Percentiles rank a stretch among this genome's conserved stretches.
These are phyloP conservation scores for Liopterus haemorrhoidalis DNA, from an alignment of 2,888 invertebrate genomes.

Conservation along the genomic window DNA sequence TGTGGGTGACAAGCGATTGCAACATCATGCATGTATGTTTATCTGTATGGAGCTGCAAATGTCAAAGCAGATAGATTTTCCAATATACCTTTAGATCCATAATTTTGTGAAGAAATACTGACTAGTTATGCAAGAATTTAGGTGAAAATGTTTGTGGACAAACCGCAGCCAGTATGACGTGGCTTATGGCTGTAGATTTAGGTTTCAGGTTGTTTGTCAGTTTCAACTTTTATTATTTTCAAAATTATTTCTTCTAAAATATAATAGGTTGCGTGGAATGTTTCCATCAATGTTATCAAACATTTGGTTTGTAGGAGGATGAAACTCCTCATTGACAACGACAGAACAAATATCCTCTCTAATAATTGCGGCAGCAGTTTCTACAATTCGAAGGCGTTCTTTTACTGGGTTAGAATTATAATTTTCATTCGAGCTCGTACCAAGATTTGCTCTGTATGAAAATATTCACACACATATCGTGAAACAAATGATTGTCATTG, in stretches of 20 bases:
- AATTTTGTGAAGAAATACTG: slow-evolving; percentile 31
- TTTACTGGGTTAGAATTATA: slow-evolving; percentile 6
- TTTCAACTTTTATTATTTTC: too few relatives aligned
- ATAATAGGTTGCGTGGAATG: too few relatives aligned
- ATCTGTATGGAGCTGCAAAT: slow-evolving; percentile 32
- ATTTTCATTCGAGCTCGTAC: slow-evolving; percentile 14
- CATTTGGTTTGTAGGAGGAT: slow-evolving; percentile 32
- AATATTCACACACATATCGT: slow-evolving; percentile 18
- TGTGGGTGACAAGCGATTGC: slow-evolving; percentile 31
- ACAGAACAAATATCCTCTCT: slow-evolving; percentile 24
- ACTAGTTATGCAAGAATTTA: slow-evolving; percentile 43
- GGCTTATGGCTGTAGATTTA: too few relatives aligned
- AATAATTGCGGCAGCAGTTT: slow-evolving; percentile 24
- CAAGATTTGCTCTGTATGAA: slow-evolving; percentile 15
- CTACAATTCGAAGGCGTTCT: slow-evolving; percentile 12
- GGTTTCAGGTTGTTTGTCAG: too few relatives aligned
- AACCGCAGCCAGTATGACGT: too few relatives aligned
- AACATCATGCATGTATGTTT: slow-evolving; percentile 32
- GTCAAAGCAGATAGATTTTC: slow-evolving; percentile 30
- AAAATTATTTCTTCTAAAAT: too few relatives aligned
- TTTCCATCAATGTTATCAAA: slow-evolving; percentile 33
- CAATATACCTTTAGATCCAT: slow-evolving; percentile 31
- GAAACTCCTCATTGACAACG: slow-evolving; percentile 26
- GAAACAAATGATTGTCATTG: slow-evolving; percentile 20
- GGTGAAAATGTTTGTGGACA: too few relatives aligned